Evolutionary conservation across 1,140 invertebrate genomes (phyloP), one percentile per base, ranked within the genome.

Genomic region (Nasonia giraulti): DNA sequence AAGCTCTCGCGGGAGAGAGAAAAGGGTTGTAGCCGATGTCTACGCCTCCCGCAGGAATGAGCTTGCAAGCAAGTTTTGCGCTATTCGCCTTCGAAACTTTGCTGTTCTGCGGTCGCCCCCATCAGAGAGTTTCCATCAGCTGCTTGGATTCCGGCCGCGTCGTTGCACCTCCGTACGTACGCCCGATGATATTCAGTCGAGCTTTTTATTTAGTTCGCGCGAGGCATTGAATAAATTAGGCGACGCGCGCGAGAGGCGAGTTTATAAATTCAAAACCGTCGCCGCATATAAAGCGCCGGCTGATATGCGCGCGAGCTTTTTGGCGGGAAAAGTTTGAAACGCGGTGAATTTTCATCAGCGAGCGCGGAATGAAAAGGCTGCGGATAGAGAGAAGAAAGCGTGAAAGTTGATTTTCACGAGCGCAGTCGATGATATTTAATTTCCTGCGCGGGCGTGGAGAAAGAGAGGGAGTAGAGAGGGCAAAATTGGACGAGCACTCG

Each of bases 341-440:
- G 50, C 55, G 17, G 6, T 50, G 20, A 68, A 68, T 68, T 68
- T 68, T 11, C 20, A 68, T 68, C 23, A 23, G 5, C 66, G 66
- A 8, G n/a, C 68, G 68, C 31, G 23, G 1, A 33, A 27, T 71
- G 31, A 27, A 71, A 69, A 11, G 31, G 68, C 11, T 2, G 27
- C 27, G 27, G 27, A 37, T 37, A 50, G 27, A 10, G 68, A 27
- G 5, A 37, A 5, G 5, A 14, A 80, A 69, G 37, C 8, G 66
- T 33, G 37, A 31, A 31, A 23, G 44, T 44, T 33, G 69, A 82
- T 74, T 71, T 8, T 12, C 40, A 73, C 80, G 27, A 27, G 71
- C 83, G 80, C 83, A 50, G 71, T 81, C 87, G 88, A 82, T 87
- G 85, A 90, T 88, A 91, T 91, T 91, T 88, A 90, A 92, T 92